Conservation (phyloP, 2,113 vertebrate genomes). For the Coryphaenoides rupestris region DNA sequence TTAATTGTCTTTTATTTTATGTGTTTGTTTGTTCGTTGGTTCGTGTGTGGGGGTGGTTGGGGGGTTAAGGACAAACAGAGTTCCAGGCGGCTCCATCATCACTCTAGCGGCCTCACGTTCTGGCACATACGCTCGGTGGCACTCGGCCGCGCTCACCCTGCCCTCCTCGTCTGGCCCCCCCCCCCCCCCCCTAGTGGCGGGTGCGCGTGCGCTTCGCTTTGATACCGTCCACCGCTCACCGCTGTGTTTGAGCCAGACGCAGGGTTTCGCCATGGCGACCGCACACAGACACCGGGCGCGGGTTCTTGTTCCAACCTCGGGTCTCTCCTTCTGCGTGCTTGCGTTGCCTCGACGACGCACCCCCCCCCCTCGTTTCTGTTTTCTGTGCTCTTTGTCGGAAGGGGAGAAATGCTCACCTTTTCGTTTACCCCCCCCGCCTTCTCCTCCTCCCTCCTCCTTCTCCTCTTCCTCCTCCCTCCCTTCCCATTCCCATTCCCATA, state of each 20-base stretch:
- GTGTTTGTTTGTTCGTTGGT: conserved; percentile 17
- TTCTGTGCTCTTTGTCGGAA: conserved; percentile 63
- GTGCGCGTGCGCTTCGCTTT: conserved; percentile 25
- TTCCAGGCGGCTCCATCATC: neutral
- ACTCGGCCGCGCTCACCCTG: conserved; percentile 56
- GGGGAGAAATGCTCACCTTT: conserved; percentile 60
- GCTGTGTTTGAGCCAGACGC: conserved; percentile 42
- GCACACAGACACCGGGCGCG: no score
- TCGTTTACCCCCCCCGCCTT: conserved; percentile 54
- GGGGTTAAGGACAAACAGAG: neutral
- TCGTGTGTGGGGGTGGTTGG: conserved; percentile 29
- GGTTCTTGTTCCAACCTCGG: conserved; percentile 84
- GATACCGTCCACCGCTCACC: conserved; percentile 29
- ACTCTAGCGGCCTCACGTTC: conserved; percentile 39
- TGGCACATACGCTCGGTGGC: conserved; percentile 60
- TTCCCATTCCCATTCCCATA: no score
- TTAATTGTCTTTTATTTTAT: conserved; percentile 40
- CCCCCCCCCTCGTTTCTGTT: conserved; percentile 68
- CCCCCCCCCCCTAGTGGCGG: conserved; percentile 22
- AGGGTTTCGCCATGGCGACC: conserved; percentile 58
- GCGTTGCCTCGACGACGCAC: conserved; percentile 59
- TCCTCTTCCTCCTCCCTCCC: no score
- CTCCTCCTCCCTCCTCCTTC: no score
- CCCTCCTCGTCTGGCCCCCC: conserved; percentile 36
- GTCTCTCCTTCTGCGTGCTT: conserved; percentile 59